phyloP scores from a whole-genome alignment of 2,113 vertebrate genomes.

The Mustela nigripes region DNA sequence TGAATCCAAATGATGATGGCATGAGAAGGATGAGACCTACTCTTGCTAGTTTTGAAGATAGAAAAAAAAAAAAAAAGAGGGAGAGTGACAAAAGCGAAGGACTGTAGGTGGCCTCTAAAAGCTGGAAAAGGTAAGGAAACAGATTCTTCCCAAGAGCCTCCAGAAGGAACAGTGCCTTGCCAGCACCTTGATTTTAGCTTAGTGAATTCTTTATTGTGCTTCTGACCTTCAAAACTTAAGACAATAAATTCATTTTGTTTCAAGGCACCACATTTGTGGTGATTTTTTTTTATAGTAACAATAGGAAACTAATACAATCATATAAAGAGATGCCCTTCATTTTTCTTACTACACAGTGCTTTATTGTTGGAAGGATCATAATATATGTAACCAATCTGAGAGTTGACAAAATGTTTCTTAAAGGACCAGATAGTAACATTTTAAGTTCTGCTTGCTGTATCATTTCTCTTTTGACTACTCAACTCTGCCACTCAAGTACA shows the following conservation, averaged over 20 bases:
- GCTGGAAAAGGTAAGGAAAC: neutral
- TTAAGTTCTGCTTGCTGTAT: neutral
- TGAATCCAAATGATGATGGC: neutral
- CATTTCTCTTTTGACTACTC: neutral
- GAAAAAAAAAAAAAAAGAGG: neutral
- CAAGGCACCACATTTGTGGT: neutral
- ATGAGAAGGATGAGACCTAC: neutral
- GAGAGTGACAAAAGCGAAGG: neutral
- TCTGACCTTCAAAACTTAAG: neutral
- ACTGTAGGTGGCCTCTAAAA: neutral
- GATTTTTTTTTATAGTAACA: neutral
- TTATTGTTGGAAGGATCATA: neutral
- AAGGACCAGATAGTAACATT: neutral
- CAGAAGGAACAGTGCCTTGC: neutral
- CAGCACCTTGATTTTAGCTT: neutral
- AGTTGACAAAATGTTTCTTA: neutral
- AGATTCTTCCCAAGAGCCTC: neutral
- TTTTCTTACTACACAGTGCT: neutral
- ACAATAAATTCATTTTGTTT: neutral
- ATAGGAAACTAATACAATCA: neutral
- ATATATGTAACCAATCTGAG: neutral
- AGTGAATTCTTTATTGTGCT: neutral
- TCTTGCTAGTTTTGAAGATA: neutral
- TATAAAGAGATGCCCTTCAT: neutral
- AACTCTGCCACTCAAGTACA: neutral